Conservation (phyloP, 2,888 invertebrate species). For the Agriopis marginaria region DNA sequence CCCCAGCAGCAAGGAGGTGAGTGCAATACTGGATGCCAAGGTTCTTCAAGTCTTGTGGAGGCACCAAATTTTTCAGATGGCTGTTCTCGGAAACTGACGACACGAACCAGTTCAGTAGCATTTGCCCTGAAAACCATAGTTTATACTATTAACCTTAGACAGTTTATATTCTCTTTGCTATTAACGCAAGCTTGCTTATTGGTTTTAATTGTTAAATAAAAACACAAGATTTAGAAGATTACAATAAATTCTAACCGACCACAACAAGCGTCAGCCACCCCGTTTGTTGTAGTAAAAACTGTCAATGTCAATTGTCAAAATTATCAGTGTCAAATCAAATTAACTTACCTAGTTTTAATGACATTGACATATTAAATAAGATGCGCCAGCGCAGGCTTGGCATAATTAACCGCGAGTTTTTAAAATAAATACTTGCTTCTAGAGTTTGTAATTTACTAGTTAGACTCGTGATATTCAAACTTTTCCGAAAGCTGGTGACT, state of each 20-base stretch:
- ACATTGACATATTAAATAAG: neutral
- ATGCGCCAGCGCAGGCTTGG: neutral
- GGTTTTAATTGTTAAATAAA: neutral
- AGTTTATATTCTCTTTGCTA: no score
- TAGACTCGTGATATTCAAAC: no score
- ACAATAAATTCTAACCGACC: neutral
- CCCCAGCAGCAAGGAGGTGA: slow-evolving; percentile 94
- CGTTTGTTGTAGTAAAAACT: neutral
- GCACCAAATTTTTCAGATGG: slow-evolving; percentile 87
- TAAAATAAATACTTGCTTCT: neutral
- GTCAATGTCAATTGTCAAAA: neutral
- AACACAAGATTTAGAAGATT: neutral
- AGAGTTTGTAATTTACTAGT: neutral
- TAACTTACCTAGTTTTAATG: neutral
- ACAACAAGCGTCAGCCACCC: neutral
- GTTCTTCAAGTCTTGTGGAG: slow-evolving; percentile 90
- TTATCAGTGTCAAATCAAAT: no score
- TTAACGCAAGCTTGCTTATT: slow-evolving; percentile 37
- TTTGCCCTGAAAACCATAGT: slow-evolving; percentile 90
- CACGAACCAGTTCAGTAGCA: slow-evolving; percentile 96
- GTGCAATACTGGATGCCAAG: slow-evolving; percentile 95
- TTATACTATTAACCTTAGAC: no score
- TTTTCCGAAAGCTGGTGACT: no score
- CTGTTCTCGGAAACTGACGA: slow-evolving; percentile 91
- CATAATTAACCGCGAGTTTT: neutral